Evolutionary conservation across 2,797 vertebrate species (phyloP), one percentile per base, ranked within the genome.

Genomic region (Falco novaeseelandiae): DNA sequence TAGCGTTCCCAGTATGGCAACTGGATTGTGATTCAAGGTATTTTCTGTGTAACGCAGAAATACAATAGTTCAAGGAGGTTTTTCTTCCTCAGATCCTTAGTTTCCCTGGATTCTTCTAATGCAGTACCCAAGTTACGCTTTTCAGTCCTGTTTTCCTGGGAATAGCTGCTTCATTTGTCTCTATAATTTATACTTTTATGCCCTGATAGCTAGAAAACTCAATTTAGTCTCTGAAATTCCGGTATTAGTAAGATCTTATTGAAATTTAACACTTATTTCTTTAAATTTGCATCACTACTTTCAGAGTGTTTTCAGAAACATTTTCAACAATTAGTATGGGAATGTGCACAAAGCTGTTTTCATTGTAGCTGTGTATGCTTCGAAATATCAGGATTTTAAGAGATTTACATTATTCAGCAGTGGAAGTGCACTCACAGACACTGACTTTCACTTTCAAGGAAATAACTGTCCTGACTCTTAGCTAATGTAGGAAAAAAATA

Each of bases 361-460:
- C 52, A 46, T 72, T 94, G 70, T 84, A 88, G 93, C 79, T 90
- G 70, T 81, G 66, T 89, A 38, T 80, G 21, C 80, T 93, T 90
- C 0, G 15, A 70, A 94, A 93, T 90, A 93, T 8, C 90, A 94
- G 90, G 78, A 81, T 87, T 87, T 77, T 57, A 73, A 57, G 62
- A 93, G 80, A 67, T 95, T 96, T 97, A 82, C 74, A 86, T 89
- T 95, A 83, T 78, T 96, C 29, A 91, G 9, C 76, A 89, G 74
- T 88, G 84, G 63, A 86, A 96, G 18, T 94, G 61, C 58, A 71
- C 93, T 97, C 83, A 94, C 44, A 89, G 69, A 61, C 72, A 88
- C 71, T 82, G 97, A 90, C 94, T 97, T 98, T 97, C 95, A 88
- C 97, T 97, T 97, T 92, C 85, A 97, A 84, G 87, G 92, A 95